These are phyloP conservation scores for Bujurquina vittata DNA, from an alignment of 2,113 vertebrate genomes.

Conservation along the genomic window DNA sequence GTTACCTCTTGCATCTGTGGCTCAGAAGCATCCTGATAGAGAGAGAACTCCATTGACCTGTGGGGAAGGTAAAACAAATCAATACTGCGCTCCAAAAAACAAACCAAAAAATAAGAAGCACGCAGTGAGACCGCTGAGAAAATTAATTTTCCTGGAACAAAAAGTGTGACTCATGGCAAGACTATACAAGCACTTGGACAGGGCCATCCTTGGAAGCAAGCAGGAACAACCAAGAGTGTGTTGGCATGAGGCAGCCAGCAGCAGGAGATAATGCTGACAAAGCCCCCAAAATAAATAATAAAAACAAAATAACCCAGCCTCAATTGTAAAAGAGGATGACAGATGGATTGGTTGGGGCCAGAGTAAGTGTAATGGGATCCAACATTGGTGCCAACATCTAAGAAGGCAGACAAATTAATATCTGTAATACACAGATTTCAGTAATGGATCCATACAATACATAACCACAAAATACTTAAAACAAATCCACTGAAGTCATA, in stretches of 20 bases:
- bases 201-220: background rate
- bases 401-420: background rate
- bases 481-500: background rate
- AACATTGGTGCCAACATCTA: background rate
- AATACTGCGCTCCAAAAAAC: constrained; percentile 3
- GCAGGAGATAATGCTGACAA: constrained; percentile 20
- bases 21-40: constrained; percentile 82
- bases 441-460: background rate
- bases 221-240: background rate
- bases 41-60: constrained; percentile 89
- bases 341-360: constrained; percentile 13
- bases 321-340: constrained; percentile 24
- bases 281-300: background rate
- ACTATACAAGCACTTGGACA: background rate
- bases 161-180: background rate
- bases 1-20: constrained; percentile 82
- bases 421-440: background rate
- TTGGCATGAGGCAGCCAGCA: background rate
- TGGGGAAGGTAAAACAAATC: constrained; percentile 21
- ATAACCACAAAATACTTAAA: background rate
- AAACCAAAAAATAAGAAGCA: background rate
- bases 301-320: constrained; percentile 28
- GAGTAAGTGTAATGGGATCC: constrained; percentile 9
- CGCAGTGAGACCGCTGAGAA: background rate
- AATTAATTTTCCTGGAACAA: background rate